Conservation (phyloP, 2,888 invertebrate genomes). For the Autographa pulchrina region DNA sequence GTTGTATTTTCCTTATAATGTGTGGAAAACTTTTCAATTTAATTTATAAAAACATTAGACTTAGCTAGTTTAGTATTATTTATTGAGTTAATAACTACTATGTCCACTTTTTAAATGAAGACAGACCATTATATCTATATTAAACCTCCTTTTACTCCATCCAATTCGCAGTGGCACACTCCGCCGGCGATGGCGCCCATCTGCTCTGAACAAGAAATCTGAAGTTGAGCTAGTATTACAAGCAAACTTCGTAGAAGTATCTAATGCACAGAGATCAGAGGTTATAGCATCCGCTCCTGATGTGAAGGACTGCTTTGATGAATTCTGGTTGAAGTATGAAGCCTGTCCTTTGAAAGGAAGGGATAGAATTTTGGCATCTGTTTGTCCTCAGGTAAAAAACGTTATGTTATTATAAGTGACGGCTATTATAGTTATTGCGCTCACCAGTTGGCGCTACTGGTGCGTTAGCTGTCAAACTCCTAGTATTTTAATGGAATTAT, state of each 20-base stretch:
- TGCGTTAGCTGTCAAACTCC: too few relatives aligned
- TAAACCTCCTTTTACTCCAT: not conserved
- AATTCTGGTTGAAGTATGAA: conserved; percentile 92
- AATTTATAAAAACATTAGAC: not conserved
- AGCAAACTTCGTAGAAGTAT: conserved; percentile 93
- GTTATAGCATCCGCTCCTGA: conserved; percentile 90
- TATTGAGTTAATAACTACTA: not conserved
- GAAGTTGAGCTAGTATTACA: conserved; percentile 92
- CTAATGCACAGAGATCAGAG: conserved; percentile 84
- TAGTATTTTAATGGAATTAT: too few relatives aligned
- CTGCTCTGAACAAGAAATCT: conserved; percentile 89
- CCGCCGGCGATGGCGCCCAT: conserved; percentile 92
- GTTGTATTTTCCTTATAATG: too few relatives aligned
- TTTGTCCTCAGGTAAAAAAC: conserved; percentile 93
- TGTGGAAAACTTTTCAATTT: too few relatives aligned
- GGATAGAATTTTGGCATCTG: conserved; percentile 93
- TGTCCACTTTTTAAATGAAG: too few relatives aligned
- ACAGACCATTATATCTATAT: too few relatives aligned
- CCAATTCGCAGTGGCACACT: conserved; percentile 92
- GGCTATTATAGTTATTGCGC: too few relatives aligned
- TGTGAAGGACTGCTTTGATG: conserved; percentile 91
- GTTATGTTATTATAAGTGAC: not conserved
- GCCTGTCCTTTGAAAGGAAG: conserved; percentile 92
- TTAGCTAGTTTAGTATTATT: not conserved
- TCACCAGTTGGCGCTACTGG: too few relatives aligned